Conservation (phyloP, 53 echinoderm and acorn worm species). For the Astropecten irregularis region DNA sequence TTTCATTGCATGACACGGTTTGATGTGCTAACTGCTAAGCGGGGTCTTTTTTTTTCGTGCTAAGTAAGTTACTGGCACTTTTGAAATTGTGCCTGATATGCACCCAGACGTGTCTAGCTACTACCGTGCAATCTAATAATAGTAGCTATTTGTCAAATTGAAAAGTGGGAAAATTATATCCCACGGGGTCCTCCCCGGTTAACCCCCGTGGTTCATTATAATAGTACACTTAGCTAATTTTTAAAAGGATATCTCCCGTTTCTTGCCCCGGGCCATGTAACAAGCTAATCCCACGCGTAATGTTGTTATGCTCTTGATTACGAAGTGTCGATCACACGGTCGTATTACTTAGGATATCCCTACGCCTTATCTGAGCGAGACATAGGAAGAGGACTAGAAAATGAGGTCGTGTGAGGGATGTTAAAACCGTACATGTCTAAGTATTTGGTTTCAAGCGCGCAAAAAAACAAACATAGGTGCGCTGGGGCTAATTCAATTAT, state of each 20-base stretch:
- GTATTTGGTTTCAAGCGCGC: slow-evolving; percentile 38
- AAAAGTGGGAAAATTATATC: slow-evolving; percentile 15
- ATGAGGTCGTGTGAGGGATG: not conserved
- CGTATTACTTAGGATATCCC: slow-evolving; percentile 33
- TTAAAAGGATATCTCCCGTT: slow-evolving; percentile 24
- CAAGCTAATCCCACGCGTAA: slow-evolving; percentile 54
- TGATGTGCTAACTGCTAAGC: no score
- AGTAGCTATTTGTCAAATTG: slow-evolving; percentile 19
- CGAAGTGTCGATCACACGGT: slow-evolving; percentile 43
- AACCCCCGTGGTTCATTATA: not conserved
- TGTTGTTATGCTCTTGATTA: slow-evolving; percentile 55
- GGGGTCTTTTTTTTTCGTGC: no score
- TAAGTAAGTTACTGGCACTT: no score
- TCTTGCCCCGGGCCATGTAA: slow-evolving; percentile 40
- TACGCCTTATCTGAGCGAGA: not conserved
- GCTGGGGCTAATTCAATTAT: slow-evolving; percentile 58
- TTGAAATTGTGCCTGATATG: no score
- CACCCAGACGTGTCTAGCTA: no score
- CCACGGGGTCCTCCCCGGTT: not conserved
- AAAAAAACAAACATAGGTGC: slow-evolving; percentile 60
- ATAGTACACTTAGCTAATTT: slow-evolving; percentile 57
- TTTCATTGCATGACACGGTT: no score
- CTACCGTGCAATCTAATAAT: no score
- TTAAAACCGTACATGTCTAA: not conserved
- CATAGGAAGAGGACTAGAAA: not conserved